Evolutionary conservation across 2,888 invertebrate genomes (phyloP), one percentile per base, ranked within the genome.

Genomic region (Apotomis capreana): DNA sequence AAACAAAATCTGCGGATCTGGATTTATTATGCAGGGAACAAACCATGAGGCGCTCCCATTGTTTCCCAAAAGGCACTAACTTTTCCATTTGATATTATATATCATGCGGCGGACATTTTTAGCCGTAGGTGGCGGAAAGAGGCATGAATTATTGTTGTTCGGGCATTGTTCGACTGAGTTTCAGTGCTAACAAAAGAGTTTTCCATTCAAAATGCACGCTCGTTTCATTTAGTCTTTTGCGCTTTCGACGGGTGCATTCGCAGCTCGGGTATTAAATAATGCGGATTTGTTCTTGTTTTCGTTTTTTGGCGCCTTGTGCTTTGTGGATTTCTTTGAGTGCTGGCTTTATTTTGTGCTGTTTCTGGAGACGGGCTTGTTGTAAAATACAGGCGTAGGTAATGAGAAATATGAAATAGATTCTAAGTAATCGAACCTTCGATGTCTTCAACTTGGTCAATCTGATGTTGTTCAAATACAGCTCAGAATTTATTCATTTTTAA

Each of bases 101-200:
- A 92, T 92, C 90, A 91, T 79, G 83, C 81, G 85, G 90, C 92
- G 90, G 92, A 92, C 92, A 92, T 91, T 93, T 92, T 93, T 92
- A 92, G 91, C 92, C 87, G 91, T 92, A 91, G 92, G 92, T 91
- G 92, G 92, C 90, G 92, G 93, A 88, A 92, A 91, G 85, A 89
- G 89, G 90, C 89, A 92, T 93, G 93, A 93, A 91, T 92, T 92
- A 92, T 93, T 92, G 91, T 92, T 93, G 92, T 92, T 87, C 91
- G 89, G 90, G 88, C 87, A 90, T 91, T 91, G 92, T 92, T 89
- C 90, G 83, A 81, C 84, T 81, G 86, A 88, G 89, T 88, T 89
- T 86, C 85, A 82, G 84, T 86, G 83, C 84, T 89, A 89, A 93
- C 92, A 93, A 93, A 91, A 87, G 90, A 89, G 84, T 91, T 91